These are phyloP conservation scores for Eulithis prunata DNA, from an alignment of 2,888 invertebrate genomes.

Conservation along the genomic window DNA sequence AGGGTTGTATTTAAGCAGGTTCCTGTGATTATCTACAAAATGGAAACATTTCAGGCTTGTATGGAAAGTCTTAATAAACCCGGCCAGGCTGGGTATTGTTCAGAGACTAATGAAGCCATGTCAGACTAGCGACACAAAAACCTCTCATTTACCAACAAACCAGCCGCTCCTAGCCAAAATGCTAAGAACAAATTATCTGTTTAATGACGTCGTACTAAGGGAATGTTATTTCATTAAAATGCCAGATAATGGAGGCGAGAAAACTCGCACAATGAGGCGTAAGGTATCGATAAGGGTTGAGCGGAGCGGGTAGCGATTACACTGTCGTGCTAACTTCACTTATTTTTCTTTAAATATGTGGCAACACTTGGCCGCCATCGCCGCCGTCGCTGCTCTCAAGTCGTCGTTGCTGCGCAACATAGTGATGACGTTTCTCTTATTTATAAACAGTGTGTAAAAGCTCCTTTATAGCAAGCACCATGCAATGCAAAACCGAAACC, in stretches of 20 bases:
- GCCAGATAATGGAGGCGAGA: slow-evolving; percentile 29
- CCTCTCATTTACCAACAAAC: slow-evolving; percentile 21
- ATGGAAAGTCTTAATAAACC: not conserved
- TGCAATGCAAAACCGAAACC: not conserved
- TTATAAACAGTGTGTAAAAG: no score
- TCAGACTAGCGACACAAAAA: slow-evolving; percentile 17
- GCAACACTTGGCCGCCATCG: no score
- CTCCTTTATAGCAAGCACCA: not conserved
- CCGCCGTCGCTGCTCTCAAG: no score
- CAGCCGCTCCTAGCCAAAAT: slow-evolving; percentile 21
- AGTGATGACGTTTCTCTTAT: no score
- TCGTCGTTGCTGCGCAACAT: no score
- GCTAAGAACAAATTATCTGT: slow-evolving; percentile 13
- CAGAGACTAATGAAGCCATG: slow-evolving; percentile 21
- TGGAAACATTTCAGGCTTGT: not conserved
- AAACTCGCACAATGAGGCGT: slow-evolving; percentile 19
- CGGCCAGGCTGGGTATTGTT: slow-evolving; percentile 6
- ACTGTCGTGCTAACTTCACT: not conserved
- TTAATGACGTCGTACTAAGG: slow-evolving; percentile 20
- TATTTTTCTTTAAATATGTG: no score
- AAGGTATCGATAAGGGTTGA: not conserved
- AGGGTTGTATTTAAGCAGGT: no score
- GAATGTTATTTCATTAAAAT: slow-evolving; percentile 30
- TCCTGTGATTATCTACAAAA: no score
- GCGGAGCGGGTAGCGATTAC: slow-evolving; percentile 12